Evolutionary conservation across 2,888 invertebrate species (phyloP), one percentile per base, ranked within the genome.

Genomic region (Neoascia interrupta): DNA sequence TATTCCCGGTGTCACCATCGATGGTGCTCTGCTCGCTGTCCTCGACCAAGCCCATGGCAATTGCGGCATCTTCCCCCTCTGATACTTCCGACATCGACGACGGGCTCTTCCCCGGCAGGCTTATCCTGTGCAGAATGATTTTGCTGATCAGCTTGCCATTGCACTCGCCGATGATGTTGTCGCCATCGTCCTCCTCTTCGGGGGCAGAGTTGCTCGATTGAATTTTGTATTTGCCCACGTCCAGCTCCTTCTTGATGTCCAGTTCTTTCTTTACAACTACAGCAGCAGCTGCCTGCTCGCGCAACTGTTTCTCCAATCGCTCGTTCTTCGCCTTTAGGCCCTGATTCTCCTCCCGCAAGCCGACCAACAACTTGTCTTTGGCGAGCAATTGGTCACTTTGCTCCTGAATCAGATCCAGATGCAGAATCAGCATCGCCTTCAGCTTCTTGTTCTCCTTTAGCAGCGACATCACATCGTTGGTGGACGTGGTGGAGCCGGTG

Each of bases 381-480:
- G 93, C 93, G 82, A 92, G 91, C 81, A 97, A 91, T 84, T 94
- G 92, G 85, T 96, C 96, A 84, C 95, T 95, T 89, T 97, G 96
- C 88, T 96, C 95, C 87, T 96, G 96, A 86, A 97, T 95, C 79
- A 97, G 90, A 88, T 97, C 96, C 84, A 97, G 90, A 87, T 97
- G 96, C 82, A 94, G 91, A 70, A 96, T 89, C 81, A 96, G 90
- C 85, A 97, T 92, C 82, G 95, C 94, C 89, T 96, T 95, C 10
- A 89, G 81, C 58, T 88, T 87, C 74, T 89, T 88, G 63, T 87
- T 88, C 80, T 89, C 88, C 56, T 87, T 86, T n/a, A 87, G 81
- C 5, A 88, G 66, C 5, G 86, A 83, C 61, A 87, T 84, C 13
- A 87, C 82, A 70, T 88, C 83, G 31, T 61, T 79, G 0, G 70